Percentiles rank a stretch among this genome's conserved stretches.
These are phyloP conservation scores for Montipora capricornis DNA, from an alignment of 64 coral and sea anemone species.

Conservation along the genomic window DNA sequence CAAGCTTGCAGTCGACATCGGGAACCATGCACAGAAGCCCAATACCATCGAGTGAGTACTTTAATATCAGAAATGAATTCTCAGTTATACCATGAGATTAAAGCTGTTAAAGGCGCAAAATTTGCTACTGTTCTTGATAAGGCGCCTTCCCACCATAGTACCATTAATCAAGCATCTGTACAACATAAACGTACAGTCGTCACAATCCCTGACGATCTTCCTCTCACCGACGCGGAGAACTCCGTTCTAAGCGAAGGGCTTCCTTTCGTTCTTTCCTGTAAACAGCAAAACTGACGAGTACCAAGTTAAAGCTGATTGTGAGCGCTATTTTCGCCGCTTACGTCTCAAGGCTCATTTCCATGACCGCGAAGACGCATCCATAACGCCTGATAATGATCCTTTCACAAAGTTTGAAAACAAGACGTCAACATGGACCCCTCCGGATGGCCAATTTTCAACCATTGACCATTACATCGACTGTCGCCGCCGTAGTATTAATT, in stretches of 20 bases:
- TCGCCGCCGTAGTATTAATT: not conserved
- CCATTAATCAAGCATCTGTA: not conserved
- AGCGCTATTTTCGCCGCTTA: no score
- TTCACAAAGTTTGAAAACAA: not conserved
- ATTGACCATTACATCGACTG: not conserved
- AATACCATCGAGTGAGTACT: not conserved
- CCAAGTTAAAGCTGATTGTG: no score
- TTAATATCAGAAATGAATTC: conserved; percentile 6
- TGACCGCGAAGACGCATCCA: no score
- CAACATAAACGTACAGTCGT: no score
- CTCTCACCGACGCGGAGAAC: no score
- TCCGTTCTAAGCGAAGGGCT: no score
- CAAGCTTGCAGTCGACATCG: not conserved
- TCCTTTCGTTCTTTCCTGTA: no score
- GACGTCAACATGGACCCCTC: not conserved
- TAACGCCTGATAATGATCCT: no score
- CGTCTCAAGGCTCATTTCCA: no score
- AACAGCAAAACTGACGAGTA: no score
- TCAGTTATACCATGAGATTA: not conserved
- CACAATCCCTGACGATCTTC: no score
- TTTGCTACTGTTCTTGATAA: not conserved
- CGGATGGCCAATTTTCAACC: not conserved
- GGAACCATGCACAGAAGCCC: not conserved
- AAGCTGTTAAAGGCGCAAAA: not conserved
- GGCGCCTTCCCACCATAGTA: not conserved